Base-by-base conservation (phyloP, 1,140 invertebrate genomes). In the Microplitis demolitor region DNA sequence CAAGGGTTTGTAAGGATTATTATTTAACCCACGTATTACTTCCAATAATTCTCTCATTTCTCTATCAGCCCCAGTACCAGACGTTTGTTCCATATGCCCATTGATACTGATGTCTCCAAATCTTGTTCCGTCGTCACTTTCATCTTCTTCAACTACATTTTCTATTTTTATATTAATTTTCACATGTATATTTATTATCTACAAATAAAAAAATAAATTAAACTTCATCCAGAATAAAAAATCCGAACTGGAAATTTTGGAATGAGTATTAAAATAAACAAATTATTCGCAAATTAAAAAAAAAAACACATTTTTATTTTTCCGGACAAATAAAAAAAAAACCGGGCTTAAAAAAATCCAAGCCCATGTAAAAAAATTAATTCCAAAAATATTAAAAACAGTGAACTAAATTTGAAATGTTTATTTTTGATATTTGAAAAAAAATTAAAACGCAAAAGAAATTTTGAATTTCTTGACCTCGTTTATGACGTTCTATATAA, bases 21-120 rank as follows among this genome's bases (percentile, higher is more conserved):
- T 90, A 76, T 86, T 80, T 24, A 91, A 89, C 72, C 88, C 88
- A 81, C 88, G 84, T 74, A 91, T 91, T 14, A 89, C 88, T 76
- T 91, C 90, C 77, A 91, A 89, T 2, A 91, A 81, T 77, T 91
- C 90, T 67, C 86, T 80, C 79, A 91, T 84, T 77, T 91, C 90
- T 71, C 90, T 88, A 76, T 91, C 90, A 45, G 90, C 86, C 73
- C 87, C 88, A 63, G 88, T 87, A n/a, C 83, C 85, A 33, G 79
- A 82, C 14, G 82, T 80, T 39, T 89, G 89, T 71, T 90, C 89
- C 45, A 88, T 85, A 77, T 91, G 90, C 1, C 89, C 90, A 81
- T 90, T 91, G 68, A 86, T 84, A 11, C 77, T 78, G 13, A 81
- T 45, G 35, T 86, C 83, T 45, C 76, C 78, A 34, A 76, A 76